Percentiles rank a stretch among this genome's conserved stretches.
Conservation (phyloP, 2,113 vertebrate genomes). For the Dicentrarchus labrax region DNA sequence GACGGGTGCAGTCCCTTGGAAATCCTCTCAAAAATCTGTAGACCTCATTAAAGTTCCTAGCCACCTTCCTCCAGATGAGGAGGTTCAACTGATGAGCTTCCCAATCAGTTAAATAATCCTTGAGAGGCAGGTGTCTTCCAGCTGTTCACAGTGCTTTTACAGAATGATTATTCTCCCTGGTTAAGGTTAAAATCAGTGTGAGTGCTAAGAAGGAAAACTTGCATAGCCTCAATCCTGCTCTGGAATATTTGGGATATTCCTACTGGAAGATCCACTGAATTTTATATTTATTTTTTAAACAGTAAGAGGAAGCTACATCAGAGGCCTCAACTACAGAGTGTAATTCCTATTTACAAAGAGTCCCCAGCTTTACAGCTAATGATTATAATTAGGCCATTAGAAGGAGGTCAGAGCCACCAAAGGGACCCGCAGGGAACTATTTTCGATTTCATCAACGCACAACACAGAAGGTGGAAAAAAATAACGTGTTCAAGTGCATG, state of each 20-base stretch:
- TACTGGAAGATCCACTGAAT: background rate
- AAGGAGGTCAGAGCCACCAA: conserved; percentile 60
- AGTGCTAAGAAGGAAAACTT: background rate
- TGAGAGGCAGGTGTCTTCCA: background rate
- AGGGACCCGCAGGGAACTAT: conserved; percentile 39
- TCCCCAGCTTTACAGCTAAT: conserved; percentile 39
- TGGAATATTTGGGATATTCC: background rate
- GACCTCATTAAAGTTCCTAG: background rate
- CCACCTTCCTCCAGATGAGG: background rate
- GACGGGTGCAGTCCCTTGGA: background rate
- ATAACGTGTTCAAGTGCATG: background rate
- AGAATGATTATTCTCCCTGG: background rate
- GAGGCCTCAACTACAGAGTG: background rate
- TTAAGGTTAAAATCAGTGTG: background rate
- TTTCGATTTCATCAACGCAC: conserved; percentile 19
- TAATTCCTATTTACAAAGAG: conserved; percentile 29
- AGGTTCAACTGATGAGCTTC: background rate
- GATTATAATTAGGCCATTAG: conserved; percentile 59
- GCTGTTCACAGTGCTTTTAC: background rate
- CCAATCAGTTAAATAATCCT: background rate
- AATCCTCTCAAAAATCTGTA: background rate
- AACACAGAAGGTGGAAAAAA: background rate
- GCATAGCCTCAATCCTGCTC: background rate
- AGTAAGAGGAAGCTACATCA: background rate
- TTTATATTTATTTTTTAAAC: too few relatives aligned